Percentiles rank a stretch among this genome's conserved stretches.
These are phyloP conservation scores for Pseudopleuronectes americanus DNA, from an alignment of 2,797 vertebrate genomes.

Conservation along the genomic window DNA sequence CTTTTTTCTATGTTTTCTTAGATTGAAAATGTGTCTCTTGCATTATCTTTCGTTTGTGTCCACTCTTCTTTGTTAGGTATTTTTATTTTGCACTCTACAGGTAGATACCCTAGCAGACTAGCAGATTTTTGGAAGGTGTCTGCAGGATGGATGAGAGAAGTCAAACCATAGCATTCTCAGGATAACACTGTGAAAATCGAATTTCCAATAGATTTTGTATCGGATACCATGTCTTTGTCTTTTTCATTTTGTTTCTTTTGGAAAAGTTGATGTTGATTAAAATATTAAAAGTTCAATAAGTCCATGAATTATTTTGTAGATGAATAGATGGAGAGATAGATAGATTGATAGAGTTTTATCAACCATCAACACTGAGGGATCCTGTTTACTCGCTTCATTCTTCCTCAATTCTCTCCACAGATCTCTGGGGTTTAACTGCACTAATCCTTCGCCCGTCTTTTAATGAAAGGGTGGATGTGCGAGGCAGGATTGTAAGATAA, in stretches of 20 bases:
- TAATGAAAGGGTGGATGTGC: slow-evolving; percentile 77
- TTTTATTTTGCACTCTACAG: slow-evolving; percentile 57
- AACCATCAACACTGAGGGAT: slow-evolving; percentile 5
- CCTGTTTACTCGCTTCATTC: slow-evolving; percentile 39
- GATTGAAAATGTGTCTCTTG: slow-evolving; percentile 26
- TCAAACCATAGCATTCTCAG: slow-evolving; percentile 61
- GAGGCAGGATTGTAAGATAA: slow-evolving; percentile 81
- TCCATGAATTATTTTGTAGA: slow-evolving; percentile 16
- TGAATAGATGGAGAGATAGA: not conserved
- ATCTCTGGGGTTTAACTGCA: slow-evolving; percentile 67
- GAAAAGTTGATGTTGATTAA: slow-evolving; percentile 52
- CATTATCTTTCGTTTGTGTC: slow-evolving; percentile 41
- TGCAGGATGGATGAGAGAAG: not conserved
- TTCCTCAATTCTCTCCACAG: slow-evolving; percentile 56
- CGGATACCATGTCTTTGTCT: slow-evolving; percentile 12
- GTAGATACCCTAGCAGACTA: slow-evolving; percentile 37
- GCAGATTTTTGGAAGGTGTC: slow-evolving; percentile 20
- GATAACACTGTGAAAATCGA: slow-evolving; percentile 36
- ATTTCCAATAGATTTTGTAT: slow-evolving; percentile 24
- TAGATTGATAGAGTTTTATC: not conserved
- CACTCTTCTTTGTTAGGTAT: slow-evolving; percentile 44
- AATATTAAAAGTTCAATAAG: slow-evolving; percentile 31
- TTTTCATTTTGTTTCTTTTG: slow-evolving; percentile 42
- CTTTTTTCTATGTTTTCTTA: slow-evolving; percentile 37
- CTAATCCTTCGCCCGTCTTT: slow-evolving; percentile 79